Evolutionary conservation across 2,113 vertebrate genomes (phyloP).

Genomic region (Ursus arctos): DNA sequence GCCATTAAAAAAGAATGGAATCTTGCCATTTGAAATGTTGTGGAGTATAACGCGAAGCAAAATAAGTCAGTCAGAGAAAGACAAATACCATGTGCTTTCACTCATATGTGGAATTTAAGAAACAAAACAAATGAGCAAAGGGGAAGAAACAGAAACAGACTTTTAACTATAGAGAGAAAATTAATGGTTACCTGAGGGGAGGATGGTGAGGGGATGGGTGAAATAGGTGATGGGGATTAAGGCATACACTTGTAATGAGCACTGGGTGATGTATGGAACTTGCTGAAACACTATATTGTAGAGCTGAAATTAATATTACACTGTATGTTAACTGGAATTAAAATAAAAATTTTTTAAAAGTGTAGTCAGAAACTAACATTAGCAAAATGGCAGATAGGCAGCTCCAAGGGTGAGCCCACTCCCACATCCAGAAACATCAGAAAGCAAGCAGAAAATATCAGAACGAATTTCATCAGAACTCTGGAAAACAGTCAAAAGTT

Average conservation of each 20-base stretch:
- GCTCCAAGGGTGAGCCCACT: neutral
- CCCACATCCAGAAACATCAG: neutral
- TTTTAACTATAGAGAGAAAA: neutral
- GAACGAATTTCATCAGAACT: neutral
- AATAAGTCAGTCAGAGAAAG: neutral
- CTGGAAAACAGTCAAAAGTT: neutral
- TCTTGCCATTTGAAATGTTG: neutral
- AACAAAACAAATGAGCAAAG: neutral
- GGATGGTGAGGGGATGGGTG: neutral
- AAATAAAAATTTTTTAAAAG: neutral
- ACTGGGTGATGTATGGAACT: neutral
- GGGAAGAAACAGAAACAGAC: neutral
- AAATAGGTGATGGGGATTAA: neutral
- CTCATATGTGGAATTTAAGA: neutral
- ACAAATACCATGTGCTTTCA: neutral
- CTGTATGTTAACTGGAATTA: neutral
- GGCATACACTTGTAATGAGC: neutral
- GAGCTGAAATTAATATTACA: neutral
- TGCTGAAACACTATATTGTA: neutral
- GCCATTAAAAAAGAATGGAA: neutral
- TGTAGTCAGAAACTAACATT: neutral
- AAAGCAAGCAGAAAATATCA: conserved; percentile 6
- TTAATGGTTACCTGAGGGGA: neutral
- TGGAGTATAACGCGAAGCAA: neutral
- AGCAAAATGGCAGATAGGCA: neutral